A percentile compares a stretch with the other conserved stretches of the same genome.
Conservation (phyloP, 2,797 vertebrate species). For the Manis javanica region DNA sequence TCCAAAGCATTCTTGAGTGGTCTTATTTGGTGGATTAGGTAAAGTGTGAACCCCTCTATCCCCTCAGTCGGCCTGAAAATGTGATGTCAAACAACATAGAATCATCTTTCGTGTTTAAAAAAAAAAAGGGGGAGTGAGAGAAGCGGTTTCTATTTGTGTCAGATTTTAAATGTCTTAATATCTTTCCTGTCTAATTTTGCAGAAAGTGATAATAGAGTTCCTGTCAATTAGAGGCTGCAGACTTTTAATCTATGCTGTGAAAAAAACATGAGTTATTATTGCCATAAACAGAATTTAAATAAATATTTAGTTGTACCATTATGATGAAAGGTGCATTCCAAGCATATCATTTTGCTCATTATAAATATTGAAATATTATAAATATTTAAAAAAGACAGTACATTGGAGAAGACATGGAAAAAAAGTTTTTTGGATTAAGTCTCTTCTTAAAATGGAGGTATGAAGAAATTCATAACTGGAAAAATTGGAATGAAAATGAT, state of each 20-base stretch:
- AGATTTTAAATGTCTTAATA: constrained; percentile 88
- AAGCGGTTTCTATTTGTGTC: constrained; percentile 86
- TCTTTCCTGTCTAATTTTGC: constrained; percentile 86
- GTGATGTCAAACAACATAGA: constrained; percentile 85
- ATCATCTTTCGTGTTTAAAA: constrained; percentile 83
- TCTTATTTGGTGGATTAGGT: constrained; percentile 82
- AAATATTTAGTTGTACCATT: constrained; percentile 82
- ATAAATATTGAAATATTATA: constrained; percentile 85
- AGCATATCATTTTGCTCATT: constrained; percentile 86
- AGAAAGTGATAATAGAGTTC: constrained; percentile 86
- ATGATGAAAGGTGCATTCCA: constrained; percentile 81
- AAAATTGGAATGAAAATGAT: background rate
- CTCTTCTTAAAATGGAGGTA: background rate
- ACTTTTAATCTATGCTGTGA: constrained; percentile 86
- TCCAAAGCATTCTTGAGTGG: constrained; percentile 70
- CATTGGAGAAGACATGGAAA: background rate
- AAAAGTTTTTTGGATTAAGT: background rate
- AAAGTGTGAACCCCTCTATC: constrained; percentile 75
- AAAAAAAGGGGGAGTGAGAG: constrained; percentile 81
- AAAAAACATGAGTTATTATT: constrained; percentile 80
- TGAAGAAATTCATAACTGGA: background rate
- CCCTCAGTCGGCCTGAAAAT: constrained; percentile 85
- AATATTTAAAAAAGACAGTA: constrained; percentile 78
- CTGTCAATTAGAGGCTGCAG: constrained; percentile 86
- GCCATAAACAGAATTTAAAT: constrained; percentile 84